These are phyloP conservation scores for Dendronephthya gigantea DNA, from an alignment of 64 coral and sea anemone genomes.

Conservation along the genomic window DNA sequence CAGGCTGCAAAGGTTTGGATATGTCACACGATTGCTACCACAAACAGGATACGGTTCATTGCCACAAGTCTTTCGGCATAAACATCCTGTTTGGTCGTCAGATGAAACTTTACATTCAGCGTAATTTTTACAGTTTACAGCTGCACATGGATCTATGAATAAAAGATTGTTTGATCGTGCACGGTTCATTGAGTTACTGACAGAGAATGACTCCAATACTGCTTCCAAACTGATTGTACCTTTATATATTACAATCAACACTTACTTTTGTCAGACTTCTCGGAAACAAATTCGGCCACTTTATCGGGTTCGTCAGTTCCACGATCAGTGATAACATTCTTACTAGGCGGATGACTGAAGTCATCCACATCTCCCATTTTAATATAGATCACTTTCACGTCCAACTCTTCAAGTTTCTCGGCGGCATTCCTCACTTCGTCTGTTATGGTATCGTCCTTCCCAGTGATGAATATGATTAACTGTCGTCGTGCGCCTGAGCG, in stretches of 20 bases:
- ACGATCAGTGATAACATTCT: not conserved
- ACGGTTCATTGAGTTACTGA: no score
- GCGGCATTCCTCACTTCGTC: not conserved
- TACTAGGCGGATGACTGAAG: not conserved
- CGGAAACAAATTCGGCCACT: not conserved
- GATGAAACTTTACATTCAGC: not conserved
- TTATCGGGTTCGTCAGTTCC: not conserved
- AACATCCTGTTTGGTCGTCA: slow-evolving; percentile 11
- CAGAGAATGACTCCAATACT: no score
- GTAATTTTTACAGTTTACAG: not conserved
- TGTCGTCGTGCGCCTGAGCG: not conserved
- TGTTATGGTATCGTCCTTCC: not conserved
- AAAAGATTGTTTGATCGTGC: no score
- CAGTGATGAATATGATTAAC: not conserved
- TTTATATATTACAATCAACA: no score
- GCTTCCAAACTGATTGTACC: no score
- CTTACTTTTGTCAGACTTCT: not conserved
- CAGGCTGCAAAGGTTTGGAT: not conserved
- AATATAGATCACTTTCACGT: not conserved
- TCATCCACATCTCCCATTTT: slow-evolving; percentile 3
- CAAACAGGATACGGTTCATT: not conserved
- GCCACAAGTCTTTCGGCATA: not conserved
- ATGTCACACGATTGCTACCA: not conserved
- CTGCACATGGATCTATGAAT: slow-evolving; percentile 5
- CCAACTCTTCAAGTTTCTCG: not conserved